A percentile compares a stretch with the other conserved stretches of the same genome.
Evolutionary conservation across 2,797 vertebrate species (phyloP).

Genomic region (Micrastur ruficollis): DNA sequence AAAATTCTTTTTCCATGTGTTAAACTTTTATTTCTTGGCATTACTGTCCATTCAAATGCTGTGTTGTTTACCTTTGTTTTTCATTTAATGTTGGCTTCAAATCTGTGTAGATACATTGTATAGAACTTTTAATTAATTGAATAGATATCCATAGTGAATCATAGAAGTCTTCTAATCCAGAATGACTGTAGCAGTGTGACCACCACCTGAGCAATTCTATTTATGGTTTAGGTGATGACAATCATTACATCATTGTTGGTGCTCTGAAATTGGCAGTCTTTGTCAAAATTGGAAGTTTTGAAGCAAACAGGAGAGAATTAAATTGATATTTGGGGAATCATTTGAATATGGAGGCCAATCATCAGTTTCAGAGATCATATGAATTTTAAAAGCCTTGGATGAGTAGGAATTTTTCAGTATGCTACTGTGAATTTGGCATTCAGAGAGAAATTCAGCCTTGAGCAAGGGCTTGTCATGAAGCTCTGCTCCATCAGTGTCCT

Average conservation of each 20-base stretch:
- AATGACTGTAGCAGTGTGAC: background rate
- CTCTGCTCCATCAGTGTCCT: background rate
- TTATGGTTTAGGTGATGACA: background rate
- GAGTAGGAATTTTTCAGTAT: background rate
- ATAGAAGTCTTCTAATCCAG: background rate
- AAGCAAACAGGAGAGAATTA: background rate
- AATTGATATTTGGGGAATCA: background rate
- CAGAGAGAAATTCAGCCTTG: background rate
- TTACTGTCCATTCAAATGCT: background rate
- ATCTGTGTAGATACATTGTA: background rate
- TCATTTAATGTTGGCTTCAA: background rate
- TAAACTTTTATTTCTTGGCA: background rate
- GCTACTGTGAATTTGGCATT: background rate
- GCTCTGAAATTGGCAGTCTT: background rate
- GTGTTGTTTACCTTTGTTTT: background rate
- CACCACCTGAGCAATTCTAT: background rate
- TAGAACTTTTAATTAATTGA: background rate
- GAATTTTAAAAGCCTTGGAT: background rate
- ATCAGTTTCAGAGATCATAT: background rate
- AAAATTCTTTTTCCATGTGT: background rate
- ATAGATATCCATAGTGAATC: background rate
- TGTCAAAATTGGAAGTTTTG: background rate
- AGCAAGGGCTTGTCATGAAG: background rate
- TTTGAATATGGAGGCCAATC: background rate
- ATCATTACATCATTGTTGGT: accelerated